Percentiles rank a stretch among this genome's conserved stretches.
Evolutionary conservation across 53 echinoderm and acorn worm genomes (phyloP).

Genomic region (Henricia sp.): DNA sequence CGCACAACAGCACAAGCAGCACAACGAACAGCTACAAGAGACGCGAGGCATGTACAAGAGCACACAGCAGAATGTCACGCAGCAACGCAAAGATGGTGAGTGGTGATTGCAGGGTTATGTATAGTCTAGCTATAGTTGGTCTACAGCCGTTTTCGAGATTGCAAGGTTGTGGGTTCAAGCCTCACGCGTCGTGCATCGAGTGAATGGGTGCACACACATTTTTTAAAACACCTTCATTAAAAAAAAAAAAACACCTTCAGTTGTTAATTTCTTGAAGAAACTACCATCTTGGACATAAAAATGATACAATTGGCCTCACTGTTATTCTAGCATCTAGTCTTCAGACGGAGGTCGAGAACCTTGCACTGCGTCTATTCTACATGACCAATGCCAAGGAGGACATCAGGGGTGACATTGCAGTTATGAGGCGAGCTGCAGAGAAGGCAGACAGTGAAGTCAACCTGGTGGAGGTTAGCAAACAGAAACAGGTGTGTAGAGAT

Average conservation of each 20-base stretch:
- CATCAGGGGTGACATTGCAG: slow-evolving; percentile 96
- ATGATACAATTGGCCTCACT: too few species aligned
- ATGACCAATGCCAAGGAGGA: slow-evolving; percentile 99
- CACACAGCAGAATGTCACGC: slow-evolving; percentile 86
- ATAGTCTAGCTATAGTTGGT: too few species aligned
- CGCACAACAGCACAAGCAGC: slow-evolving; percentile 72
- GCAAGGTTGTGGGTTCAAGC: too few species aligned
- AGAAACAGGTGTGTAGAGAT: slow-evolving; percentile 85
- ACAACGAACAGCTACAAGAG: slow-evolving; percentile 91
- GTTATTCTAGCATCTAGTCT: slow-evolving; percentile 74
- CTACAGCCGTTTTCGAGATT: too few species aligned
- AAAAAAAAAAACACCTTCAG: too few species aligned
- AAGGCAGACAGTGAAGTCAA: slow-evolving; percentile 89
- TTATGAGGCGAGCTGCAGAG: slow-evolving; percentile 97
- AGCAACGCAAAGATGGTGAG: slow-evolving; percentile 91
- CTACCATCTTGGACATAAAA: too few species aligned
- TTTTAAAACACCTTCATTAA: too few species aligned
- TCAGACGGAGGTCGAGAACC: slow-evolving; percentile 98
- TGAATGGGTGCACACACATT: too few species aligned
- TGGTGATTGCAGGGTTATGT: too few species aligned
- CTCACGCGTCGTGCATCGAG: too few species aligned
- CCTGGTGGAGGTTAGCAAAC: slow-evolving; percentile 77
- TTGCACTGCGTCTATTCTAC: slow-evolving; percentile 94
- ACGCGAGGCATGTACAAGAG: slow-evolving; percentile 86
- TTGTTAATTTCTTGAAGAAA: too few species aligned